Conservation (phyloP, 1,140 invertebrate species). For the Semibalanus balanoides region DNA sequence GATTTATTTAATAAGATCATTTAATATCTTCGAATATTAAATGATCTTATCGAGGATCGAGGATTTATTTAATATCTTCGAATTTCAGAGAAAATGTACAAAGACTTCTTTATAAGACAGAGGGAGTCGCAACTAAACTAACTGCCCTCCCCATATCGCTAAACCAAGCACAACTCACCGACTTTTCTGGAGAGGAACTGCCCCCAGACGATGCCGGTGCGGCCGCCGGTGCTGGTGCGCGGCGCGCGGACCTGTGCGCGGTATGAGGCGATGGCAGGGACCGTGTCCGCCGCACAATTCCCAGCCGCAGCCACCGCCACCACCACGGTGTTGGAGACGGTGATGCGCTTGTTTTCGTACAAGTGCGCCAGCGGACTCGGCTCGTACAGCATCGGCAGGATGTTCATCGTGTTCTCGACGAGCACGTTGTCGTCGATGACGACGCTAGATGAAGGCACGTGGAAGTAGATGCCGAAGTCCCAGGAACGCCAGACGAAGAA, state of each 20-base stretch:
- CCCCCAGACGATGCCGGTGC: slow-evolving; percentile 5
- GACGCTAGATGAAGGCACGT: background rate
- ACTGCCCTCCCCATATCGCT: no score
- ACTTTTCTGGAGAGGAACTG: slow-evolving; percentile 1
- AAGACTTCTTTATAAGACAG: no score
- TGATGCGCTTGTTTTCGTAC: background rate
- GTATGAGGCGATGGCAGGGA: background rate
- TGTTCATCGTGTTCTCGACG: background rate
- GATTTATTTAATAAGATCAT: no score
- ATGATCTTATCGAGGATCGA: no score
- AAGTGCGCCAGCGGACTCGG: background rate
- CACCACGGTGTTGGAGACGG: background rate
- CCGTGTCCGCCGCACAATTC: background rate
- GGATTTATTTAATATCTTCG: no score
- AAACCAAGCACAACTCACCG: no score
- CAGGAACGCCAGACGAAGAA: background rate
- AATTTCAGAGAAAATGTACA: no score
- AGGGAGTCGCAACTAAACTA: no score
- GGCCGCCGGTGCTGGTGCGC: background rate
- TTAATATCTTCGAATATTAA: no score
- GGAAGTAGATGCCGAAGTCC: background rate
- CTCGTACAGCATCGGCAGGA: background rate
- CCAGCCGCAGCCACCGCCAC: background rate
- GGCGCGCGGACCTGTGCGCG: background rate
- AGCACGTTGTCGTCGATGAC: background rate